Percentiles rank a stretch among this genome's conserved stretches.
Evolutionary conservation across 2,888 invertebrate species (phyloP).

Genomic region (Lithophane ornitopus): DNA sequence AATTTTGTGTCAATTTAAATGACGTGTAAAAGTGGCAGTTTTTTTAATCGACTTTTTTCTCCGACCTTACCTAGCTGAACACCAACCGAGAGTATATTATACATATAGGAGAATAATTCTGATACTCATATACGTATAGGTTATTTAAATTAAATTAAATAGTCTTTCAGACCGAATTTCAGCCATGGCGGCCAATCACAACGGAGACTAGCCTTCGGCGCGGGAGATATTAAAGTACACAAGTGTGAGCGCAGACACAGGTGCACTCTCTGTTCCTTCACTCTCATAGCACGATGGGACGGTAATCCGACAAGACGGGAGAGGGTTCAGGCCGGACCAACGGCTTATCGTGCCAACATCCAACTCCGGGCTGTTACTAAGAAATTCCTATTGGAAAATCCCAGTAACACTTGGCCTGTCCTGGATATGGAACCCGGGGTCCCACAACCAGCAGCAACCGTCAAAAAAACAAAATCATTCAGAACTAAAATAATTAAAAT

Average conservation of each 20-base stretch:
- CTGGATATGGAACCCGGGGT: background rate
- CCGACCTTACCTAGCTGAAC: background rate
- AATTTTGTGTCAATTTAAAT: conserved; percentile 1
- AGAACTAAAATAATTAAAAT: conserved; percentile 1
- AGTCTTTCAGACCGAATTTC: background rate
- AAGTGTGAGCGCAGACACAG: background rate
- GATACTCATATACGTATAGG: background rate
- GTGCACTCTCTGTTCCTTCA: background rate
- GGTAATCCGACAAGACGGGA: background rate
- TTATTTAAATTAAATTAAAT: background rate
- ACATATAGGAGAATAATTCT: background rate
- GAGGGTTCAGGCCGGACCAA: background rate
- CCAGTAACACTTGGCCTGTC: background rate
- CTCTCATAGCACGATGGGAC: background rate
- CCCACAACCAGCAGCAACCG: background rate
- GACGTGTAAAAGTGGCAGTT: background rate
- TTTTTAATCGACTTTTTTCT: background rate
- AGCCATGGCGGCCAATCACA: background rate
- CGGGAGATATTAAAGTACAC: background rate
- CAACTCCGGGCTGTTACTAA: no score
- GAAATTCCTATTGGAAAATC: background rate
- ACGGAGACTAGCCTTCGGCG: background rate
- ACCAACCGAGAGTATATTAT: background rate
- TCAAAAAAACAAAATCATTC: background rate
- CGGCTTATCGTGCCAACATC: no score